Base-by-base conservation (phyloP, 2,113 vertebrate species). In the Raja brachyura region DNA sequence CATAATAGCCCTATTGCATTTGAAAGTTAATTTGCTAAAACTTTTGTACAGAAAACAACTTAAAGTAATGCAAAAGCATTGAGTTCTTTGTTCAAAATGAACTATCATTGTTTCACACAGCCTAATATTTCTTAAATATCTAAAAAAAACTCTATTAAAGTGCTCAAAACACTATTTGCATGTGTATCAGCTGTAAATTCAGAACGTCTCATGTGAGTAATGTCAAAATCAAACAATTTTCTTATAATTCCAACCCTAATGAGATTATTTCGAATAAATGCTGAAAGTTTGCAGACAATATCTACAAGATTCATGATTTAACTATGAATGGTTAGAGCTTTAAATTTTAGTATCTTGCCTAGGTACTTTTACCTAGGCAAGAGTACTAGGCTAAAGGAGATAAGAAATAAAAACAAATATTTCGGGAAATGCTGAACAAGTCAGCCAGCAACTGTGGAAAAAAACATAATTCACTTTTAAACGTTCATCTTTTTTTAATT, bases 161-260 rank as follows among this genome's bases (percentile, higher is more conserved):
- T 25, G 14, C 9, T 92, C 70, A 25, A 73, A 33, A 54, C 10
- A 54, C 48, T 54, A 74, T 74, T 48, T 48, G 0, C 68, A 92
- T 74, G 66, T 73, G 68, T 54, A 73, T 92, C 90, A 92, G 68
- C 3, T 11, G 90, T 70, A 92, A 92, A 54, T 93, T 95, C 94
- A 95, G 7, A 18, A 93, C 93, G 94, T 96, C 96, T 96, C 93
- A 94, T 63, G 96, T 95, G 96, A 96, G 94, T 95, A 95, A 94
- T 95, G 78, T 94, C 94, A 76, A 0, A 94, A 94, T 94, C 73
- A 94, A 93, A 93, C 77, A 94, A 95, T 94, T 95, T 95, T 94
- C 96, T 95, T 96, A 96, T 96, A 95, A 95, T 96, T 96, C 95
- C 56, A 93, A 95, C 94, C 94, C 96, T 95, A 95, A 97, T 96